These are phyloP conservation scores for Clarias laeviceps DNA, from an alignment of 2,797 vertebrate genomes.

Conservation along the genomic window DNA sequence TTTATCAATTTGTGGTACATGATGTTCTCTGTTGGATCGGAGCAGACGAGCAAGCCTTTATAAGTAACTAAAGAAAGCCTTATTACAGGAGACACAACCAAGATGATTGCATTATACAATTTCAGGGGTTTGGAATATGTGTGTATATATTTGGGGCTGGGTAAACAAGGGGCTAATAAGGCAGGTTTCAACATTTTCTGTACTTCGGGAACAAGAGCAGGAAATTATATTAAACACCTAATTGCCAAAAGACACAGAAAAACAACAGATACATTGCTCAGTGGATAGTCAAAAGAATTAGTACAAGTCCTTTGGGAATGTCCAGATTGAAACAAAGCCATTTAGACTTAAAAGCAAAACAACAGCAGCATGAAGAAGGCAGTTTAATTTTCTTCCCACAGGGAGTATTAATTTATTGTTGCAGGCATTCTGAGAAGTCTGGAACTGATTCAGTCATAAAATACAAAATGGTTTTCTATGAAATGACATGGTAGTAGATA, in stretches of 20 bases:
- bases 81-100: not conserved
- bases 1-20: too few relatives aligned
- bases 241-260: not conserved
- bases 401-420: not conserved
- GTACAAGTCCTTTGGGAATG: not conserved
- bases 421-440: not conserved
- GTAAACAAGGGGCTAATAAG: not conserved
- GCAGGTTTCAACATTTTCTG: not conserved
- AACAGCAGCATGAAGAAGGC: conserved; percentile 1
- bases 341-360: conserved; percentile 3
- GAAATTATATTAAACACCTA: not conserved
- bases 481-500: not conserved
- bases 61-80: conserved; percentile 3
- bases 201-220: not conserved
- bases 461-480: not conserved
- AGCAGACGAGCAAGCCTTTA: too few relatives aligned
- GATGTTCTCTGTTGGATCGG: too few relatives aligned
- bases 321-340: not conserved
- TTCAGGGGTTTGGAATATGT: not conserved
- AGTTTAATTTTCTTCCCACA: conserved; percentile 4
- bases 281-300: not conserved
- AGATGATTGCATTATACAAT: not conserved
- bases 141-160: not conserved
- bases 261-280: not conserved
- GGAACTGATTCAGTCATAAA: not conserved